These are phyloP conservation scores for Rhinichthys klamathensis DNA, from an alignment of 2,113 vertebrate genomes.

Conservation along the genomic window DNA sequence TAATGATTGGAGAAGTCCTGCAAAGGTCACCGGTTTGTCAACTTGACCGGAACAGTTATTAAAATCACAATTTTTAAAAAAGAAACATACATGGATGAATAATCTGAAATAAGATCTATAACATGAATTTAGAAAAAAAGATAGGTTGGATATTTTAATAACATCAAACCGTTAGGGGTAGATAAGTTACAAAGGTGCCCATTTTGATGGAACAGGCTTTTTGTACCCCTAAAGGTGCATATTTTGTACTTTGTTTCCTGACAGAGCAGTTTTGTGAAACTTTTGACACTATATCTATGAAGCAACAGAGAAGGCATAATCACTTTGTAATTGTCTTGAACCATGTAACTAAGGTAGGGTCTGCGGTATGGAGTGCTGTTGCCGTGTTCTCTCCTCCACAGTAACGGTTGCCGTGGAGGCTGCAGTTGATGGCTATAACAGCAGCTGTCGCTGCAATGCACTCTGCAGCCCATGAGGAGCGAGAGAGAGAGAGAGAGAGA, in stretches of 20 bases:
- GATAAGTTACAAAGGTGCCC: not conserved
- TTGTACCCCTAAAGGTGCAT: not conserved
- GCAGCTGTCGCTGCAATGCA: conserved; percentile 61
- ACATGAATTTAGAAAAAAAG: not conserved
- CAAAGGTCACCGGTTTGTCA: not conserved
- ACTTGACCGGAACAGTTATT: not conserved
- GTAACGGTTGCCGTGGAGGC: conserved; percentile 60
- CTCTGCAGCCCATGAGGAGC: conserved; percentile 49
- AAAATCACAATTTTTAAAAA: not conserved
- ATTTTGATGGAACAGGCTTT: not conserved
- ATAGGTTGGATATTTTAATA: not conserved
- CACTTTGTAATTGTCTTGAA: conserved; percentile 25
- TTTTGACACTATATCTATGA: not conserved
- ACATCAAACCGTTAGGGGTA: not conserved
- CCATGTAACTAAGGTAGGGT: conserved; percentile 12
- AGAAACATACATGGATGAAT: not conserved
- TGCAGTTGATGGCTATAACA: conserved; percentile 63
- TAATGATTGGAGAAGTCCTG: not conserved
- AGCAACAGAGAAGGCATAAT: not conserved
- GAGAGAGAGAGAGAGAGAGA: conserved; percentile 13
- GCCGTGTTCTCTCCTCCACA: conserved; percentile 42
- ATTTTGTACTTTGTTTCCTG: not conserved
- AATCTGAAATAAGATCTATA: not conserved
- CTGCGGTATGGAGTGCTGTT: conserved; percentile 18
- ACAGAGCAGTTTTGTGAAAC: not conserved